Evolutionary conservation across 2,113 vertebrate species (phyloP).

Genomic region (Myxocyprinus asiaticus): DNA sequence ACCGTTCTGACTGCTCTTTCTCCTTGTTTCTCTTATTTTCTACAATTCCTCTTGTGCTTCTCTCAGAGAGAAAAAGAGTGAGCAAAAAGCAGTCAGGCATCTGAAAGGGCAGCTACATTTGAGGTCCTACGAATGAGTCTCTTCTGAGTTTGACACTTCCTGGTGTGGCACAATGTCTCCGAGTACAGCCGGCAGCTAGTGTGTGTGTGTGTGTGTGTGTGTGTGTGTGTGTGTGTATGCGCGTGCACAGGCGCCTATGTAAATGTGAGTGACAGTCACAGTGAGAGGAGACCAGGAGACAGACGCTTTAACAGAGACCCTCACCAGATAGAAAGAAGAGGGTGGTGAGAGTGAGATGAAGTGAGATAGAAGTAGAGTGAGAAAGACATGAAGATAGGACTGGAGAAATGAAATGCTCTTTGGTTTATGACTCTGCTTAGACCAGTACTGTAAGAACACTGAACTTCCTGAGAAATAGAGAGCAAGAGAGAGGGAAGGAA

Average conservation of each 20-base stretch:
- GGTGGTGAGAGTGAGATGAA: neutral
- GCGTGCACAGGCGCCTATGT: neutral
- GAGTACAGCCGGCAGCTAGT: constrained; percentile 47
- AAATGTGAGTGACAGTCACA: constrained; percentile 7
- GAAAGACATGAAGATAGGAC: neutral
- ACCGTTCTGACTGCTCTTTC: neutral
- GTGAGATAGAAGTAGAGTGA: constrained; percentile 19
- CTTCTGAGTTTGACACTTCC: constrained; percentile 62
- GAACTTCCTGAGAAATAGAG: constrained; percentile 31
- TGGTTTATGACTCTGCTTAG: constrained; percentile 31
- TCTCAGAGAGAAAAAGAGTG: neutral
- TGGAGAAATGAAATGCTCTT: neutral
- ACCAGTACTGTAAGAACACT: constrained; percentile 25
- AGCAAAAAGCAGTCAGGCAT: constrained; percentile 54
- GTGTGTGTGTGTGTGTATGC: neutral
- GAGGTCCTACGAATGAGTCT: constrained; percentile 57
- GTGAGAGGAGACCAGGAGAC: constrained; percentile 25
- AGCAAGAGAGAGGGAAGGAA: neutral
- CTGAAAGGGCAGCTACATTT: constrained; percentile 54
- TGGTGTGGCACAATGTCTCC: constrained; percentile 43
- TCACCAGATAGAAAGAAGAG: neutral
- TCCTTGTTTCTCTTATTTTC: neutral
- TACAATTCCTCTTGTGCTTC: neutral
- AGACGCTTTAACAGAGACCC: constrained; percentile 17
- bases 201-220: neutral